Evolutionary conservation across 1,140 invertebrate genomes (phyloP), one percentile per base, ranked within the genome.

Genomic region (Dinothrombium tinctorium): DNA sequence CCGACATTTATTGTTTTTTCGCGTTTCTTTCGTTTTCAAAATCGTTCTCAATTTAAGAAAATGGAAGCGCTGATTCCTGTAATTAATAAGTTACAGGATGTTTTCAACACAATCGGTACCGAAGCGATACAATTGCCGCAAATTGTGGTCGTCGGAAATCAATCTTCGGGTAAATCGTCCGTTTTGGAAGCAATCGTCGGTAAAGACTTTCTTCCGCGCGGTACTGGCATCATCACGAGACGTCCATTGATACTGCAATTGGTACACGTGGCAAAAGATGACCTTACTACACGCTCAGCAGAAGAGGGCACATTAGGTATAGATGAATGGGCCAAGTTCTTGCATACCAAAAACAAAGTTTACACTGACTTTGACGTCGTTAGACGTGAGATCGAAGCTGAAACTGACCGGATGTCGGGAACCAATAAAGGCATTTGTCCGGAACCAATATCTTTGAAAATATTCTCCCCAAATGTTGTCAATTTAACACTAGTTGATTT

Each of bases 11-110:
- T n/a, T n/a, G n/a, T n/a, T n/a, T n/a, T n/a, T n/a, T n/a, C n/a
- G n/a, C n/a, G n/a, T n/a, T n/a, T n/a, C n/a, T n/a, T n/a, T n/a
- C n/a, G n/a, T n/a, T n/a, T n/a, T n/a, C n/a, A n/a, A n/a, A n/a
- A n/a, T n/a, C n/a, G n/a, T n/a, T n/a, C n/a, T n/a, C n/a, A n/a
- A n/a, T n/a, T n/a, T n/a, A n/a, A n/a, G 19, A 40, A 31, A 29
- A 98, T 99, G 94, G 90, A 99, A 68, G 81, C 83, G 35, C 66
- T 99, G 48, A 99, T 99, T 66, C 92, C 92, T 47, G 84, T 98
- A 41, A 92, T 99, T 50, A 98, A 96, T 64, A 98, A 98, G 67
- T 68, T 99, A 40, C 94, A 99, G 68, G 92, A 99, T 72, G 92
- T 99, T 41, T 98, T 98, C 60, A 94, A 90, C 54, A 95, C 90